Percentiles rank a stretch among this genome's conserved stretches.
Evolutionary conservation across 2,113 vertebrate species (phyloP).

Genomic region (Amazona vittata): DNA sequence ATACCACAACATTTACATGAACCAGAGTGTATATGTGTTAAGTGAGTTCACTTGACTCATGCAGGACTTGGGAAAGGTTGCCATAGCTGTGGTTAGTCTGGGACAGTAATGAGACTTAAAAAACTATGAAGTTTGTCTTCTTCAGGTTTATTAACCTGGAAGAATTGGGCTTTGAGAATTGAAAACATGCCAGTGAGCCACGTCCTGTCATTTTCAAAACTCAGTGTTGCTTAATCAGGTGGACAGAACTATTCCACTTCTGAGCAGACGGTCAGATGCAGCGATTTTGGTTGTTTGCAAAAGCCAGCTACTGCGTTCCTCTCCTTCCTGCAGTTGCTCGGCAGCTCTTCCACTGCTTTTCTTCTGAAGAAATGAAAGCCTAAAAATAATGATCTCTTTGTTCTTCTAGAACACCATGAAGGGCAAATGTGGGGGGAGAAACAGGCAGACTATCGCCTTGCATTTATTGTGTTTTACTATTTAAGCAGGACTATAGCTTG

Average conservation of each 20-base stretch:
- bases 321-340: background rate
- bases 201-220: background rate
- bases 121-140: background rate
- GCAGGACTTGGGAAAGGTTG: background rate
- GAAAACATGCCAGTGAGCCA: background rate
- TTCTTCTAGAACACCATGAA: background rate
- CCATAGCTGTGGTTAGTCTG: background rate
- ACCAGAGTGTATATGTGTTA: background rate
- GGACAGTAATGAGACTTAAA: background rate
- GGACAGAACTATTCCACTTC: background rate
- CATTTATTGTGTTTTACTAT: background rate
- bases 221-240: background rate
- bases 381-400: background rate
- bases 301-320: background rate
- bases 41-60: background rate
- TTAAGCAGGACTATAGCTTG: background rate
- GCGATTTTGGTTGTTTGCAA: background rate
- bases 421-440: background rate
- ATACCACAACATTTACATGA: background rate
- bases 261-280: background rate
- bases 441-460: background rate
- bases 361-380: background rate
- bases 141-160: background rate
- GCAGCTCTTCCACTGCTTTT: background rate
- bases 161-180: background rate